A percentile compares a stretch with the other conserved stretches of the same genome.
These are phyloP conservation scores for Camponotus floridanus DNA, from an alignment of 1,140 invertebrate species.

Conservation along the genomic window DNA sequence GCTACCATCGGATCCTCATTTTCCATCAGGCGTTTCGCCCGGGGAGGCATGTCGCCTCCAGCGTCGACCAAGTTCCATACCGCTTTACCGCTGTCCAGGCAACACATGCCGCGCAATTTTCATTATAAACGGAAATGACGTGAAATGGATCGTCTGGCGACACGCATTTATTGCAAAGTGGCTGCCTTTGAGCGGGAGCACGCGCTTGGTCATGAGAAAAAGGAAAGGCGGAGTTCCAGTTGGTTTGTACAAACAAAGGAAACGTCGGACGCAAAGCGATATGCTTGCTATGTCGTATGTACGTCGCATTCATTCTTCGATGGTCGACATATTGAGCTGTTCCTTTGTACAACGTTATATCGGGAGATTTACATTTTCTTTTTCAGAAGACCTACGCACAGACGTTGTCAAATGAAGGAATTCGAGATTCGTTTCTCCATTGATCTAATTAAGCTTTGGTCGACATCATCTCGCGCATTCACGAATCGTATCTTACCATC, in stretches of 20 bases:
- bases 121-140: slow-evolving; percentile 66
- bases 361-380: slow-evolving; percentile 32
- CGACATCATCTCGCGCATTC: neutral
- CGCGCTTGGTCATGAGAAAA: slow-evolving; percentile 30
- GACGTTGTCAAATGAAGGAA: neutral
- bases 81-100: neutral
- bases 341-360: slow-evolving; percentile 16
- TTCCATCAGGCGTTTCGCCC: slow-evolving; percentile 32
- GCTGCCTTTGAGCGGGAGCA: slow-evolving; percentile 34
- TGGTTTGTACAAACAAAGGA: slow-evolving; percentile 52
- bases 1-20: slow-evolving; percentile 43
- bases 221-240: neutral
- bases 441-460: neutral
- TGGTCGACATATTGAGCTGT: slow-evolving; percentile 50
- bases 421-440: neutral
- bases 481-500: neutral
- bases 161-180: slow-evolving; percentile 65
- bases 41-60: slow-evolving; percentile 6
- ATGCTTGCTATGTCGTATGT: neutral
- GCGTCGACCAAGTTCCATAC: neutral
- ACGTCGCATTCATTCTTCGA: slow-evolving; percentile 51
- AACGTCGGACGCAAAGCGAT: slow-evolving; percentile 38
- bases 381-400: neutral
- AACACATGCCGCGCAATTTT: slow-evolving; percentile 57
- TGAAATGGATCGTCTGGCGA: slow-evolving; percentile 58